Percentiles rank a stretch among this genome's conserved stretches.
Evolutionary conservation across 2,113 vertebrate genomes (phyloP).

Genomic region (Tragelaphus imberbis): DNA sequence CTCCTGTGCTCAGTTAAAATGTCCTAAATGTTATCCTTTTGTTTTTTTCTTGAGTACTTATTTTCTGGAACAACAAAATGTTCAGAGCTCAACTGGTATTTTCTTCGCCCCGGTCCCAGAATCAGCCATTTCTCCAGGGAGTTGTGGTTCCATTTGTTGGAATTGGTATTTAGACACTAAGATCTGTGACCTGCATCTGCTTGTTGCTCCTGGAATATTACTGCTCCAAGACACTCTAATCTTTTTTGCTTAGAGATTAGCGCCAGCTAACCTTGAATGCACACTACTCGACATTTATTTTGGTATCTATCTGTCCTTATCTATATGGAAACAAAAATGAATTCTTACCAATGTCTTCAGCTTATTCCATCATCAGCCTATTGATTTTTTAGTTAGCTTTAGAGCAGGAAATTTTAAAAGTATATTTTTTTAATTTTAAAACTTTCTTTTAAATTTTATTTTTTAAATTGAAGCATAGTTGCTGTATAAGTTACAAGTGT

Average conservation of each 20-base stretch:
- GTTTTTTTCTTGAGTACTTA: background rate
- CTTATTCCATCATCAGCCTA: background rate
- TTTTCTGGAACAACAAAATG: background rate
- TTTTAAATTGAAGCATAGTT: background rate
- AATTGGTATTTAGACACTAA: background rate
- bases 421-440: background rate
- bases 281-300: background rate
- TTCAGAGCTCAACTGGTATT: background rate
- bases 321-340: background rate
- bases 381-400: background rate
- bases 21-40: background rate
- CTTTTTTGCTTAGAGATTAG: background rate
- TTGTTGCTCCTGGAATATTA: background rate
- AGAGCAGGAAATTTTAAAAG: background rate
- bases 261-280: background rate
- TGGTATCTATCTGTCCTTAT: background rate
- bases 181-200: background rate
- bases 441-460: background rate
- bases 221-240: background rate
- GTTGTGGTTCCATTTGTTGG: background rate
- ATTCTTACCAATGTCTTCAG: background rate
- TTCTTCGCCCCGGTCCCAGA: background rate
- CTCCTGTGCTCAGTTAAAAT: background rate
- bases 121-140: background rate
- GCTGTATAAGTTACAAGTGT: background rate